Percentiles rank a stretch among this genome's conserved stretches.
These are phyloP conservation scores for Acropora tenuis DNA, from an alignment of 64 coral and sea anemone species.

Conservation along the genomic window DNA sequence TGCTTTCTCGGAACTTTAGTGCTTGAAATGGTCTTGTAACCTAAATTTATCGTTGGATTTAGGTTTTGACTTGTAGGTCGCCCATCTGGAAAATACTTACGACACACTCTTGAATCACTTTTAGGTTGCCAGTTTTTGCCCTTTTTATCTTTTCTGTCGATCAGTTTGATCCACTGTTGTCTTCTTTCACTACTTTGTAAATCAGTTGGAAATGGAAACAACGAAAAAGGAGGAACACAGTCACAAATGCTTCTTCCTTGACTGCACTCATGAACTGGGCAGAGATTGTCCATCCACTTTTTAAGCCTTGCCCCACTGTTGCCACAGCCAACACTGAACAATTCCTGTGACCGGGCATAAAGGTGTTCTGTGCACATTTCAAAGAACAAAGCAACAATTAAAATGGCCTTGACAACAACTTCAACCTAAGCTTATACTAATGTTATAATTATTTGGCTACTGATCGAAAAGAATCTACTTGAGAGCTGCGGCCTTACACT, in stretches of 20 bases:
- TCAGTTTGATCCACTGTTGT: slow-evolving; percentile 57
- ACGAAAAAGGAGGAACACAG: slow-evolving; percentile 47
- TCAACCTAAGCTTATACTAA: background rate
- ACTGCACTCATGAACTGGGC: slow-evolving; percentile 43
- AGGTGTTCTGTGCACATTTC: background rate
- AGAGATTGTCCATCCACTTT: slow-evolving; percentile 37
- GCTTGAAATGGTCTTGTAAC: slow-evolving; percentile 45
- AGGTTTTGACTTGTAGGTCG: slow-evolving; percentile 50
- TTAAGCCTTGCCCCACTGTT: slow-evolving; percentile 63
- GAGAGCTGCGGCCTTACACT: too few species aligned
- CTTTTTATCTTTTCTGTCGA: slow-evolving; percentile 58
- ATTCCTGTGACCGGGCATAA: slow-evolving; percentile 53
- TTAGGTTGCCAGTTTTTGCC: slow-evolving; percentile 64
- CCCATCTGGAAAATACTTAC: slow-evolving; percentile 52
- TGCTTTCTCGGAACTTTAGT: slow-evolving; percentile 23
- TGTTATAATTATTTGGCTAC: too few species aligned
- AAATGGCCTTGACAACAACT: too few species aligned
- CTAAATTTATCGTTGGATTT: slow-evolving; percentile 53
- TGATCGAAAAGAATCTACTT: too few species aligned
- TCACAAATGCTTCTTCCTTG: slow-evolving; percentile 53
- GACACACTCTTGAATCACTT: slow-evolving; percentile 67
- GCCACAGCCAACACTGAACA: slow-evolving; percentile 56
- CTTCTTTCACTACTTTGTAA: slow-evolving; percentile 31
- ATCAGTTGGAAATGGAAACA: slow-evolving; percentile 55
- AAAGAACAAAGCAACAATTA: background rate